phyloP scores from a whole-genome alignment of 2,797 vertebrate genomes.

The Neomorphus geoffroyi region DNA sequence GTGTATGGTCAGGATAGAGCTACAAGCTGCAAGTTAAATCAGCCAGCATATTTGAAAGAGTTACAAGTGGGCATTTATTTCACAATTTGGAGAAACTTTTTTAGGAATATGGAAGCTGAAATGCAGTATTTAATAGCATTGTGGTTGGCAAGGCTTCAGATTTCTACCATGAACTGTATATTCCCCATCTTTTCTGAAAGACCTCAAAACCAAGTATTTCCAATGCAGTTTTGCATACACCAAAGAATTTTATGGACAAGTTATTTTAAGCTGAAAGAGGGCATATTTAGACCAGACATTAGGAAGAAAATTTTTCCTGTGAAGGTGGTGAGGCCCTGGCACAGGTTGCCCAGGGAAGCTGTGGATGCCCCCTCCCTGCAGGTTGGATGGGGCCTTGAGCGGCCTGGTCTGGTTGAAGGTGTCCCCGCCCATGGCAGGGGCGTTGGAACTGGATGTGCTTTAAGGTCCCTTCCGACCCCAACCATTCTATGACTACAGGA shows the following conservation, averaged over 20 bases:
- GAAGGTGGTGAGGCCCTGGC: too few species aligned
- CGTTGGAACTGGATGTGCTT: too few species aligned
- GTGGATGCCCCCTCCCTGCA: too few species aligned
- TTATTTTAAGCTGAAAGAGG: not conserved
- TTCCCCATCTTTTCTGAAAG: not conserved
- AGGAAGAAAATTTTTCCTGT: too few species aligned
- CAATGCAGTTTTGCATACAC: not conserved
- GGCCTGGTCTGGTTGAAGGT: too few species aligned
- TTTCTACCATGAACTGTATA: not conserved
- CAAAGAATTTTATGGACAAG: not conserved
- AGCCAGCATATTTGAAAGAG: not conserved
- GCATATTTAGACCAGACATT: too few species aligned
- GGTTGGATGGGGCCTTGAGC: too few species aligned
- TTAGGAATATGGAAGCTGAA: not conserved
- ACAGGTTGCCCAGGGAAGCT: too few species aligned
- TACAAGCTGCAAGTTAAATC: not conserved
- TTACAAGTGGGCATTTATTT: not conserved
- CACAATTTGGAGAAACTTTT: not conserved
- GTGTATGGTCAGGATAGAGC: not conserved
- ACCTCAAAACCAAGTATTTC: not conserved
- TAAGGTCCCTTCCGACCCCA: too few species aligned
- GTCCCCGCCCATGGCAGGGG: too few species aligned
- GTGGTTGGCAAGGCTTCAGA: not conserved
- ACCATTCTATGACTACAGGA: too few species aligned
- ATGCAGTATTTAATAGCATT: not conserved